Evolutionary conservation across 2,888 invertebrate species (phyloP).

Genomic region (Torymus auratus): DNA sequence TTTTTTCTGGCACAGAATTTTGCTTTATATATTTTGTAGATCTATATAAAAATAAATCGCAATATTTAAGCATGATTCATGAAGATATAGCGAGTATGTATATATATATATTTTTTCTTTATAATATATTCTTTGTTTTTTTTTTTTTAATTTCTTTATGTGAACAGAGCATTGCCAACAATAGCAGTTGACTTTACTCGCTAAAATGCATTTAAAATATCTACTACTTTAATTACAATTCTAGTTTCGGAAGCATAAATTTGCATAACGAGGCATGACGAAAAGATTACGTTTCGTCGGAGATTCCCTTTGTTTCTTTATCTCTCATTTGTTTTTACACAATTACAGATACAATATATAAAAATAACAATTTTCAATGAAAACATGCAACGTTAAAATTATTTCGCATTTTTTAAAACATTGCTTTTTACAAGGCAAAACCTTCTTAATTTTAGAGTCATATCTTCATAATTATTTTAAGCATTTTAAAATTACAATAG

Average conservation of each 20-base stretch:
- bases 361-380: constrained; percentile 39
- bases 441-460: not conserved
- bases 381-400: constrained; percentile 27
- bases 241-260: constrained; percentile 46
- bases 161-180: constrained; percentile 45
- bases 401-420: constrained; percentile 14
- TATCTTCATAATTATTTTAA: constrained; percentile 7
- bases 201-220: constrained; percentile 48
- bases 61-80: constrained; percentile 68
- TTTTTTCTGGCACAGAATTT: constrained; percentile 72
- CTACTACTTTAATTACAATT: constrained; percentile 43
- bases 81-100: constrained; percentile 60
- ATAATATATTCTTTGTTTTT: constrained; percentile 48
- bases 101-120: constrained; percentile 51
- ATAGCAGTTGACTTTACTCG: constrained; percentile 48
- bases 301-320: constrained; percentile 31
- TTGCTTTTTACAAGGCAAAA: constrained; percentile 42
- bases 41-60: constrained; percentile 76
- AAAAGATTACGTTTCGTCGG: constrained; percentile 29
- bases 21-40: constrained; percentile 68
- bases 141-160: constrained; percentile 35
- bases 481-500: not conserved
- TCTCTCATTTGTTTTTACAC: constrained; percentile 50
- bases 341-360: constrained; percentile 54
- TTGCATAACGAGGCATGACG: constrained; percentile 37